phyloP scores from a whole-genome alignment of 2,113 vertebrate species.

The Echinops telfairi region DNA sequence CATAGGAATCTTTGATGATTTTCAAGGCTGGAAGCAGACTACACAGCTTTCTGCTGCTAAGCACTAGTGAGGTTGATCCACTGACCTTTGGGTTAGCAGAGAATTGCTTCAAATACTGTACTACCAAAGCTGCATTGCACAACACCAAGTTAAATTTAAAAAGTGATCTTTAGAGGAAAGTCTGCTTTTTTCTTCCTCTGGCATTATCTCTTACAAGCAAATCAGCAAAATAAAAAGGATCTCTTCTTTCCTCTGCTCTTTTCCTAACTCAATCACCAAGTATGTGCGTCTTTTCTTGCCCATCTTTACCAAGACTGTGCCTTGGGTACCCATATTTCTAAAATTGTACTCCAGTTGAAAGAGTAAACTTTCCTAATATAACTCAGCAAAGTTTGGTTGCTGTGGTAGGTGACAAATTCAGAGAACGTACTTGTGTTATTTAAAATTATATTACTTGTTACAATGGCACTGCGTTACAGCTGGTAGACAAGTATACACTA shows the following conservation, averaged over 20 bases:
- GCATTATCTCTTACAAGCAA: background rate
- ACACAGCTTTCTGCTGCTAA: no score
- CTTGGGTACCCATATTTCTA: background rate
- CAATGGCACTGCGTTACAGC: background rate
- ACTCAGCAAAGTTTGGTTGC: constrained; percentile 16
- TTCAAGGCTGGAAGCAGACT: no score
- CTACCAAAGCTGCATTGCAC: no score
- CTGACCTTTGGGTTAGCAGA: no score
- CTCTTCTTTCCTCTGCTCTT: background rate
- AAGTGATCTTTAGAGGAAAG: background rate
- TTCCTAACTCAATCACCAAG: background rate
- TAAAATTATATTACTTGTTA: background rate
- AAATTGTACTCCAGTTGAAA: constrained; percentile 4
- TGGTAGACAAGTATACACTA: background rate
- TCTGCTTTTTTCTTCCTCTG: constrained; percentile 30
- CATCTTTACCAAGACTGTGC: constrained; percentile 28
- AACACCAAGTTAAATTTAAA: background rate
- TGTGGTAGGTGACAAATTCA: background rate
- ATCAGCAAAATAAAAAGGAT: background rate
- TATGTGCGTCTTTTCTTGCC: background rate
- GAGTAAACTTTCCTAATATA: constrained; percentile 44
- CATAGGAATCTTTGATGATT: no score
- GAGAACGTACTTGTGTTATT: background rate
- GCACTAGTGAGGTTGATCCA: no score
- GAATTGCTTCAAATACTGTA: no score